Base-by-base conservation (phyloP, 64 coral and sea anemone genomes). In the Hydrozoanthus tunicans region DNA sequence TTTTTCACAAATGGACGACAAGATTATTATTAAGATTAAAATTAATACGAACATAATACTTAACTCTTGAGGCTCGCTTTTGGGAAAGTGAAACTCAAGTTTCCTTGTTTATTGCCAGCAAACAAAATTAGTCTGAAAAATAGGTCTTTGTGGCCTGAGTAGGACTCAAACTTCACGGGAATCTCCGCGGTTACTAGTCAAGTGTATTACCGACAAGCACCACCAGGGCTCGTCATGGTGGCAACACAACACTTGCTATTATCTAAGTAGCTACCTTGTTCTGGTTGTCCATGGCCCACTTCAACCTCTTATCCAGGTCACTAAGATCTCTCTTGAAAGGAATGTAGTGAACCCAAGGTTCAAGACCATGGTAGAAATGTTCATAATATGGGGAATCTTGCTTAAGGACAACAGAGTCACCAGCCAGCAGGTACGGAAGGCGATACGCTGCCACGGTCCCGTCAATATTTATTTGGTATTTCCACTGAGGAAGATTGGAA, bases 401-500 rank as follows among this genome's bases (percentile, higher is more conserved):
- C 70, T 95, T 99, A 1, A 99, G 91, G 6, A 99, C 96, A 24
- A 99, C 51, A 3, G 94, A 76, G 89, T 95, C 92, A 24, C 96
- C 96, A 69, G 94, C 96, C 51, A 99, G 66, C 3, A 99, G 78
- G 27, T 99, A 99, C 0, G 96, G 96, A 5, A 99, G 23, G 58
- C 96, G 89, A 61, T 99, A 99, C 1, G 96, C 96, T 3, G 96
- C 96, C 58, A 99, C 96, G 32, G 96, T 99, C n/a, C 96, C 96
- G 69, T 99, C 96, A 54, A 99, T 95, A 63, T 93, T 99, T 13
- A 99, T 83, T 65, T 99, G 96, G 64, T 95, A 99, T 80, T 95
- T 99, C 86, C 89, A 98, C 93, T 98, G 63, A 11, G 62, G 65
- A 91, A 77, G 4, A 81, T 17, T 82, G n/a, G 32, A 58, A 26